A percentile compares a stretch with the other conserved stretches of the same genome.
Conservation (phyloP, 2,113 vertebrate species). For the Apaloderma vittatum region DNA sequence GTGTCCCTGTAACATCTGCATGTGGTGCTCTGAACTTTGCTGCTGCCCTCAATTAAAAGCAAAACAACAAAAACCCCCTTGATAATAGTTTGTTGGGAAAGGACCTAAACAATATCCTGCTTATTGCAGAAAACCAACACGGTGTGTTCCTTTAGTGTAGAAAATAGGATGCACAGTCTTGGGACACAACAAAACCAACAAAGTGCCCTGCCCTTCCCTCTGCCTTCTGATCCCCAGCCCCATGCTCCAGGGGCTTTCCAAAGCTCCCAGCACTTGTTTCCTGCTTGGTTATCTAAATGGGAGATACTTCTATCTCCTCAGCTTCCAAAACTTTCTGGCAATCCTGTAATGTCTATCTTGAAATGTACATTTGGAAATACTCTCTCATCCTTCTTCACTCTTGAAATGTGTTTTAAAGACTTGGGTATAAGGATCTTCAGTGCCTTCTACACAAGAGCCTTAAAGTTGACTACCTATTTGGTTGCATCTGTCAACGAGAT, state of each 20-base stretch:
- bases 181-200: slow-evolving; percentile 21
- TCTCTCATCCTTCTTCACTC: neutral
- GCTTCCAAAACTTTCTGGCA: slow-evolving; percentile 25
- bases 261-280: neutral
- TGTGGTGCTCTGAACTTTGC: slow-evolving; percentile 49
- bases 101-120: slow-evolving; percentile 52
- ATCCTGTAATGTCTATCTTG: neutral
- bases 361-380: neutral
- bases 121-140: slow-evolving; percentile 46
- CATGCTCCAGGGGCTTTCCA: neutral
- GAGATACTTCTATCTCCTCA: slow-evolving; percentile 18
- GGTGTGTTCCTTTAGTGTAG: neutral
- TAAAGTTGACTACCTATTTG: neutral
- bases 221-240: slow-evolving; percentile 23
- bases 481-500: neutral
- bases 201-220: slow-evolving; percentile 52
- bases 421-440: neutral
- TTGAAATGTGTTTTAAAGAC: neutral
- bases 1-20: slow-evolving; percentile 65
- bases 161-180: slow-evolving; percentile 20
- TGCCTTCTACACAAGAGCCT: neutral
- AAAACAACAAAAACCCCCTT: slow-evolving; percentile 3
- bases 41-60: slow-evolving; percentile 38
- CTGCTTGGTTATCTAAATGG: neutral
- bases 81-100: slow-evolving; percentile 65